Percentiles rank a stretch among this genome's conserved stretches.
Evolutionary conservation across 2,113 vertebrate species (phyloP).

Genomic region (Sprattus sprattus): DNA sequence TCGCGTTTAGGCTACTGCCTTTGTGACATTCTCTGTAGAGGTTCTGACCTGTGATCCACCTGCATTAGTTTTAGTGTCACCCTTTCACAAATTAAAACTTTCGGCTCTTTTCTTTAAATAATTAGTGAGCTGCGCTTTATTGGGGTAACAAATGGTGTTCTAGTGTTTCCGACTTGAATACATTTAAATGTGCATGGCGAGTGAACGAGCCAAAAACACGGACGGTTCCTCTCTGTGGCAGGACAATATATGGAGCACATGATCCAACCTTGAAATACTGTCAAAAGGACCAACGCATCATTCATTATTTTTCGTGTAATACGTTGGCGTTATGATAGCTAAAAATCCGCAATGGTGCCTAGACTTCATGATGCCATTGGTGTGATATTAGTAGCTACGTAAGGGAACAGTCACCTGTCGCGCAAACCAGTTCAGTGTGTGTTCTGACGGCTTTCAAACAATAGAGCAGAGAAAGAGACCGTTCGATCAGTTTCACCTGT

Average conservation of each 20-base stretch:
- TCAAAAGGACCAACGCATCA: background rate
- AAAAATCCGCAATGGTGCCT: background rate
- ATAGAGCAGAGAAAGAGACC: slow-evolving; percentile 16
- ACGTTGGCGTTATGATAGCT: background rate
- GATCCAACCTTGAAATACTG: background rate
- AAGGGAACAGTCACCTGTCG: background rate
- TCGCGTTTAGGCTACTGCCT: too few species aligned
- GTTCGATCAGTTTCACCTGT: slow-evolving; percentile 38
- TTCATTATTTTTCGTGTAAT: background rate
- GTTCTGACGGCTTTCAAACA: slow-evolving; percentile 30
- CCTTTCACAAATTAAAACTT: background rate
- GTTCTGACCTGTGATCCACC: background rate
- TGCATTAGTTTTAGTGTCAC: background rate
- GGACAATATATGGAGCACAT: background rate
- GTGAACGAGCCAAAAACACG: background rate
- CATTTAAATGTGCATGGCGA: background rate
- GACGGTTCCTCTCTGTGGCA: background rate
- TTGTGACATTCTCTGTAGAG: too few species aligned
- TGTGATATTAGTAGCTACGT: background rate
- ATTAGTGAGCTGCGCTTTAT: background rate
- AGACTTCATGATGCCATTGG: background rate
- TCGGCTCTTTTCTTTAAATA: background rate
- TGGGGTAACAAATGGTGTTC: slow-evolving; percentile 12
- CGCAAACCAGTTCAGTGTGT: background rate
- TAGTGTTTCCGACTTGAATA: background rate